These are phyloP conservation scores for Automeris io DNA, from an alignment of 2,888 invertebrate species.

Conservation along the genomic window DNA sequence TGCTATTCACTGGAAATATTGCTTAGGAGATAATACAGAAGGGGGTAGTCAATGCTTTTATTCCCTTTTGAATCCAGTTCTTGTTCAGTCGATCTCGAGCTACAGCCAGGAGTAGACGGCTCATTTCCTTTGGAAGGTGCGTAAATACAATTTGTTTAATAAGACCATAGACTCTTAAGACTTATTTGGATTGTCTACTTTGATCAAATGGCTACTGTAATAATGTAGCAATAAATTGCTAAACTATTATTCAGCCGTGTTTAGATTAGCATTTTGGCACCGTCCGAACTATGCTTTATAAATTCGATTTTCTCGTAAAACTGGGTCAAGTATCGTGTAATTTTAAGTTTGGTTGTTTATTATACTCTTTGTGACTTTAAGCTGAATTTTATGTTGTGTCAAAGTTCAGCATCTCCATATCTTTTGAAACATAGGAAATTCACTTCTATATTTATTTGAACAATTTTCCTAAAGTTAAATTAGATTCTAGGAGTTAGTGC, in stretches of 20 bases:
- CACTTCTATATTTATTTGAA: conserved; percentile 10
- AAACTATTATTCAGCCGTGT: too few relatives aligned
- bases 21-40: conserved; percentile 16
- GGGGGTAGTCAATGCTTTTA: conserved; percentile 27
- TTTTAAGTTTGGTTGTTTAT: too few relatives aligned
- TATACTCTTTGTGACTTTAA: too few relatives aligned
- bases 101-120: conserved; percentile 22
- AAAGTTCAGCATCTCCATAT: background rate
- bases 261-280: too few relatives aligned
- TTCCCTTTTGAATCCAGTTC: conserved; percentile 20
- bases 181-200: too few relatives aligned
- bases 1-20: conserved; percentile 35
- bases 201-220: too few relatives aligned
- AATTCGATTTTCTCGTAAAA: background rate
- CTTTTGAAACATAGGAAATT: conserved; percentile 9
- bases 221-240: too few relatives aligned
- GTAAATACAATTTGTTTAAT: conserved; percentile 11
- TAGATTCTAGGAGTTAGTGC: conserved; percentile 11
- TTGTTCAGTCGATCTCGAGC: conserved; percentile 28
- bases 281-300: too few relatives aligned
- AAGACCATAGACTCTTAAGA: background rate
- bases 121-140: conserved; percentile 21
- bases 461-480: conserved; percentile 14
- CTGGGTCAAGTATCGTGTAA: too few relatives aligned
- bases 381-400: background rate